Conservation (phyloP, 1,140 invertebrate species). For the Magallana angulata region DNA sequence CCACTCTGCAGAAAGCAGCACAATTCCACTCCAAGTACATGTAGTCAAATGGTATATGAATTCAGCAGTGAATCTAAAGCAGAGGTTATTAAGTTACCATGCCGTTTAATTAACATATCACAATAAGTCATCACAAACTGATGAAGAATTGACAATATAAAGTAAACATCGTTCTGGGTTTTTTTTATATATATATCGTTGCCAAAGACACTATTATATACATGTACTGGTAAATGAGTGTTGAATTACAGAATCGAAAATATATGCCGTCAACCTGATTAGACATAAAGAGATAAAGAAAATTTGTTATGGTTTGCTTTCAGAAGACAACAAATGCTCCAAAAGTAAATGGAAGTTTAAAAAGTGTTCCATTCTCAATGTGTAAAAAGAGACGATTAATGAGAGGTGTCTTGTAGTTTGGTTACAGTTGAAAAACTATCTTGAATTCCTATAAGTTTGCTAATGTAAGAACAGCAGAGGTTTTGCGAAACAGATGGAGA, state of each 20-base stretch:
- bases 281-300: background rate
- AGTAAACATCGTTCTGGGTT: too few relatives aligned
- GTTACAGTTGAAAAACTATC: slow-evolving; percentile 73
- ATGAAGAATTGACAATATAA: too few relatives aligned
- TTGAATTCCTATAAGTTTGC: slow-evolving; percentile 62
- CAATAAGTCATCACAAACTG: too few relatives aligned
- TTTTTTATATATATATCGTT: background rate
- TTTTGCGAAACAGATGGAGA: slow-evolving; percentile 71
- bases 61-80: slow-evolving; percentile 44
- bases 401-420: slow-evolving; percentile 66
- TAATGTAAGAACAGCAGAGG: slow-evolving; percentile 63
- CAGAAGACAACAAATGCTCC: background rate
- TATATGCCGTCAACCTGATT: background rate
- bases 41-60: slow-evolving; percentile 34
- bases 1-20: background rate
- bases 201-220: background rate
- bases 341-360: background rate
- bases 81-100: background rate
- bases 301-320: background rate
- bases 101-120: too few relatives aligned
- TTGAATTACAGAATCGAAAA: background rate
- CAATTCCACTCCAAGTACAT: background rate
- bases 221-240: background rate
- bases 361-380: slow-evolving; percentile 69
- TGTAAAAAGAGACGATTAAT: slow-evolving; percentile 70